phyloP scores from a whole-genome alignment of 2,888 invertebrate genomes.

The Agrotis clavis region DNA sequence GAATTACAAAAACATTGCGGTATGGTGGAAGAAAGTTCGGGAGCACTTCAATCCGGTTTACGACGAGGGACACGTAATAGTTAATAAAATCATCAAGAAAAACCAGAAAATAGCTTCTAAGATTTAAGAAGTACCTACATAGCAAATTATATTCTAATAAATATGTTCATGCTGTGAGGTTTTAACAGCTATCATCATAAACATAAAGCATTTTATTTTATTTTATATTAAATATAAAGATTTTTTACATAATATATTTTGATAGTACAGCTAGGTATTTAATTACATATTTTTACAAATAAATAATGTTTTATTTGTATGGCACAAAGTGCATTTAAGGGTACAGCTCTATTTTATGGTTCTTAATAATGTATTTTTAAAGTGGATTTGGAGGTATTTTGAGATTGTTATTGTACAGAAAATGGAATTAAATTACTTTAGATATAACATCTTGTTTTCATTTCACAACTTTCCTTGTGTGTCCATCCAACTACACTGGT shows the following conservation, averaged over 20 bases:
- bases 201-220: neutral
- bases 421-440: no score
- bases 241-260: constrained; percentile 1
- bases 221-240: neutral
- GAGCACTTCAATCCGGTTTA: constrained; percentile 92
- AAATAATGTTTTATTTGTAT: neutral
- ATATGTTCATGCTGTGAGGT: neutral
- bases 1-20: constrained; percentile 91
- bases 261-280: neutral
- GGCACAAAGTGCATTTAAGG: constrained; percentile 36
- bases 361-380: neutral
- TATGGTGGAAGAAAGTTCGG: constrained; percentile 93
- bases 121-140: constrained; percentile 60
- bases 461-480: neutral
- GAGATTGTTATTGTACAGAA: constrained; percentile 21
- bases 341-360: neutral
- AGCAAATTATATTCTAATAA: neutral
- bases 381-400: constrained; percentile 3
- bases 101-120: constrained; percentile 71
- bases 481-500: neutral
- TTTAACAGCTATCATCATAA: neutral
- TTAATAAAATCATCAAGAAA: constrained; percentile 89
- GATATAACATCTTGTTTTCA: constrained; percentile 13
- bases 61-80: constrained; percentile 91
- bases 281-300: neutral